Evolutionary conservation across 2,113 vertebrate species (phyloP).

Genomic region (Lycaon pictus): DNA sequence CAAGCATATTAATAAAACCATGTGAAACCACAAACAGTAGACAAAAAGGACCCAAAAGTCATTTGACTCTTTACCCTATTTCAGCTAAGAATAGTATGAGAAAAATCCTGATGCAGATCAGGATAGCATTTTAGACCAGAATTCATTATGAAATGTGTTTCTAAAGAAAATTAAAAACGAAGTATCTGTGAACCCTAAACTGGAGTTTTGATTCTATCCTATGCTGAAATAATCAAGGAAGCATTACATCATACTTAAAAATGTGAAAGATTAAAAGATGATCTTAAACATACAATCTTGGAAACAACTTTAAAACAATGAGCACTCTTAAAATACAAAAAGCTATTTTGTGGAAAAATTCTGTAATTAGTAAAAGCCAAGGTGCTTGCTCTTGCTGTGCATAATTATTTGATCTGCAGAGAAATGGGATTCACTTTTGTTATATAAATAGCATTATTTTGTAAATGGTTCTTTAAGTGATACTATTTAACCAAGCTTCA

Average conservation of each 20-base stretch:
- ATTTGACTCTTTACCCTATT: conserved; percentile 32
- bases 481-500: conserved; percentile 59
- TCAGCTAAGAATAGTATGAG: conserved; percentile 12
- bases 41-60: conserved; percentile 31
- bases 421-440: conserved; percentile 64
- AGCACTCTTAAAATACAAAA: conserved; percentile 66
- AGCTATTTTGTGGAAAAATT: conserved; percentile 29
- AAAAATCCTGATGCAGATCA: conserved; percentile 60
- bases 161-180: conserved; percentile 54
- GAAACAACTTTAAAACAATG: conserved; percentile 70
- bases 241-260: conserved; percentile 66
- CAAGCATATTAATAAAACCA: background rate
- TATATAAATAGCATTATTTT: conserved; percentile 73
- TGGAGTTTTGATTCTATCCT: conserved; percentile 28
- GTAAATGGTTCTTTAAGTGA: conserved; percentile 60
- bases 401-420: conserved; percentile 76
- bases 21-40: conserved; percentile 25
- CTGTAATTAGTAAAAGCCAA: conserved; percentile 75
- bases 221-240: conserved; percentile 57
- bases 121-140: conserved; percentile 30
- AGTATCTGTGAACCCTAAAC: background rate
- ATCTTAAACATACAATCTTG: conserved; percentile 62
- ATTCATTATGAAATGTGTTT: conserved; percentile 57
- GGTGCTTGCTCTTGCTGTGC: conserved; percentile 70
- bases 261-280: conserved; percentile 8